Conservation (phyloP, 1,140 invertebrate species). For the Catajapyx aquilonaris region DNA sequence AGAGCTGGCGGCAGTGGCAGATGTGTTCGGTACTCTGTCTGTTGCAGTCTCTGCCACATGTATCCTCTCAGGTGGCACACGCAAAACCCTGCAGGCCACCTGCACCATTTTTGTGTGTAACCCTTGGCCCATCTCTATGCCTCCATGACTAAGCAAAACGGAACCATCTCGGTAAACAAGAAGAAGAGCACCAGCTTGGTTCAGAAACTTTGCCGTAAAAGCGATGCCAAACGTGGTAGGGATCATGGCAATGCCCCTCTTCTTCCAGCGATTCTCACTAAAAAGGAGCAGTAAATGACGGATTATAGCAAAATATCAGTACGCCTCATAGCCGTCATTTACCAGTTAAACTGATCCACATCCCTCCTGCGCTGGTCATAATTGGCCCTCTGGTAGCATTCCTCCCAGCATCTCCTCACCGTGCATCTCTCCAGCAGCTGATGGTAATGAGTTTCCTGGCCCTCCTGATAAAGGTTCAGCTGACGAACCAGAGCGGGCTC, state of each 20-base stretch:
- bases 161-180: constrained; percentile 80
- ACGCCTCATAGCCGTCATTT: constrained; percentile 10
- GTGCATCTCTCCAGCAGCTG: constrained; percentile 55
- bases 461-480: constrained; percentile 64
- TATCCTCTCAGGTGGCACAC: constrained; percentile 51
- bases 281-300: constrained; percentile 14
- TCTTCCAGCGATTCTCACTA: constrained; percentile 61
- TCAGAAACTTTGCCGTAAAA: constrained; percentile 56
- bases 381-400: constrained; percentile 47
- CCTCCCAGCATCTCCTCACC: constrained; percentile 55
- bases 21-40: constrained; percentile 86
- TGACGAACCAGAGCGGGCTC: constrained; percentile 33
- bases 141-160: constrained; percentile 73
- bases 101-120: constrained; percentile 90
- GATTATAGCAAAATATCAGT: constrained; percentile 5
- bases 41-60: constrained; percentile 75
- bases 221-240: constrained; percentile 81
- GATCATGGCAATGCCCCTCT: constrained; percentile 66
- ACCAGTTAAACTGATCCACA: constrained; percentile 53
- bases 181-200: constrained; percentile 77
- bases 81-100: constrained; percentile 50
- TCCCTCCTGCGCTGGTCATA: constrained; percentile 34
- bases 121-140: constrained; percentile 91
- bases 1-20: constrained; percentile 73
- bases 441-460: constrained; percentile 55